phyloP scores from a whole-genome alignment of 2,797 vertebrate genomes.

The Anniella stebbinsi region DNA sequence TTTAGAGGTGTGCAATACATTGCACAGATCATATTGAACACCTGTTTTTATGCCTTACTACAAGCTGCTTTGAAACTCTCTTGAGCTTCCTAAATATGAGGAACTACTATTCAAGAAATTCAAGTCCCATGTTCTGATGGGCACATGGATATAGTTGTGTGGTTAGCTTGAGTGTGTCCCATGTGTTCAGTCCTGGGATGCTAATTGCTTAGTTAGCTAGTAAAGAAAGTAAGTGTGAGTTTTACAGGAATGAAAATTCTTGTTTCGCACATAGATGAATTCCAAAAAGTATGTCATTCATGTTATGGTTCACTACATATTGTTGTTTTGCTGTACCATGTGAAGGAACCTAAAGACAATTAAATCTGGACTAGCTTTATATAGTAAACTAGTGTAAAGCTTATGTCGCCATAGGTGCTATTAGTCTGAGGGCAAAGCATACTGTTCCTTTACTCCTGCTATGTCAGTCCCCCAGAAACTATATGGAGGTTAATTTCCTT shows the following conservation, averaged over 20 bases:
- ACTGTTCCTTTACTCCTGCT: too few species aligned
- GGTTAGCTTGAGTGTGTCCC: background rate
- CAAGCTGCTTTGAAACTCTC: background rate
- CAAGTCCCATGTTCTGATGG: background rate
- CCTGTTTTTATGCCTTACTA: background rate
- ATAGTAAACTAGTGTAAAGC: slow-evolving; percentile 8
- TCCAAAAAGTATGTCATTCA: background rate
- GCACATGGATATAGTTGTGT: background rate
- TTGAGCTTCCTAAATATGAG: background rate
- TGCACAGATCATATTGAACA: background rate
- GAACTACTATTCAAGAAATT: background rate
- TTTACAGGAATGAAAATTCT: background rate
- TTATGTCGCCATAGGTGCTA: too few species aligned
- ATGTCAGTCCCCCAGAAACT: too few species aligned
- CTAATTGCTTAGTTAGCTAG: background rate
- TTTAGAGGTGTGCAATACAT: background rate
- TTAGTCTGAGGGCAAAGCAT: too few species aligned
- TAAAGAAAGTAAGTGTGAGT: background rate
- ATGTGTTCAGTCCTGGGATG: background rate
- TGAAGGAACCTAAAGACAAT: background rate
- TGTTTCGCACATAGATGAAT: background rate
- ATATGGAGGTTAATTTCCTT: too few species aligned
- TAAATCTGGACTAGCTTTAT: background rate
- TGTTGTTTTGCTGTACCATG: background rate
- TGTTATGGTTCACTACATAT: background rate